These are phyloP conservation scores for Uropsilus gracilis DNA, from an alignment of 2,113 vertebrate species.

Conservation along the genomic window DNA sequence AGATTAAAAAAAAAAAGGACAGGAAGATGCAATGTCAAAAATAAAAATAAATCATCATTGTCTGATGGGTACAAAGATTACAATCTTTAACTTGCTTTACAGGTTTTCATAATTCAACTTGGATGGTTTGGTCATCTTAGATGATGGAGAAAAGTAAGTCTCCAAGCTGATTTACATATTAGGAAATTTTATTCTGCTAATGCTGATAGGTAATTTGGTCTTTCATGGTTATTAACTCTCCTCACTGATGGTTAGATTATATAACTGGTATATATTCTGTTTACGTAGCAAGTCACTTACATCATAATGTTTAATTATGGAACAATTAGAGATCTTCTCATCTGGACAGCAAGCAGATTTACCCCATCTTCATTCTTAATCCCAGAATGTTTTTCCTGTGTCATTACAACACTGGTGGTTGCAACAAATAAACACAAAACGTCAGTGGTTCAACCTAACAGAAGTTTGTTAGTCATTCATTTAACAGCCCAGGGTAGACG, in stretches of 20 bases:
- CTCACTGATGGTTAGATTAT: background rate
- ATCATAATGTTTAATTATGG: background rate
- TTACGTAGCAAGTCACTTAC: slow-evolving; percentile 42
- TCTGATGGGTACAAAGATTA: slow-evolving; percentile 64
- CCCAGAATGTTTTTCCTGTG: background rate
- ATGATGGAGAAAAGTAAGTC: background rate
- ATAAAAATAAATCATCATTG: slow-evolving; percentile 74
- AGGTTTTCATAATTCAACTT: slow-evolving; percentile 56
- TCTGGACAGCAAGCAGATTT: background rate
- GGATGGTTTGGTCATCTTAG: slow-evolving; percentile 17
- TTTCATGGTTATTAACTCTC: background rate
- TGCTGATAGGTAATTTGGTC: background rate
- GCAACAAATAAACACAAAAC: background rate
- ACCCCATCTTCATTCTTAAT: slow-evolving; percentile 5
- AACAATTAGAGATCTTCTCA: background rate
- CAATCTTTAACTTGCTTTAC: slow-evolving; percentile 57
- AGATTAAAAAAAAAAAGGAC: slow-evolving; percentile 55
- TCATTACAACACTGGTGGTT: background rate
- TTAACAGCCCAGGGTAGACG: background rate
- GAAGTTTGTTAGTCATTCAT: background rate
- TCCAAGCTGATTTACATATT: background rate
- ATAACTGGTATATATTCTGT: background rate
- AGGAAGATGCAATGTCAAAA: slow-evolving; percentile 73
- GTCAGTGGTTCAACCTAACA: background rate
- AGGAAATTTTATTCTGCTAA: slow-evolving; percentile 26